Percentiles rank a stretch among this genome's conserved stretches.
Evolutionary conservation across 2,888 invertebrate genomes (phyloP).

Genomic region (Drosophila neotestacea): DNA sequence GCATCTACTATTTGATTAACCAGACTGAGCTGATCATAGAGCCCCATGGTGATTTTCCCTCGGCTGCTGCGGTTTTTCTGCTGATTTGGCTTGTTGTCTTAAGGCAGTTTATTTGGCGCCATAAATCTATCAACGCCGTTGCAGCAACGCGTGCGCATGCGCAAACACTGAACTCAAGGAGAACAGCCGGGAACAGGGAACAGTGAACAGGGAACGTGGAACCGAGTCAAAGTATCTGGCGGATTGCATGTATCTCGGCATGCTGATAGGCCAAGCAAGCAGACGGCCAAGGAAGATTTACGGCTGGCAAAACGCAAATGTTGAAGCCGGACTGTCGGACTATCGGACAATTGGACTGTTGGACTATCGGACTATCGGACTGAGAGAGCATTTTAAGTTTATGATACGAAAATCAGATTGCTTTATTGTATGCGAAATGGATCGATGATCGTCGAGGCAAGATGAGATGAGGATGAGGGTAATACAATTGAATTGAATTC

Average conservation of each 20-base stretch:
- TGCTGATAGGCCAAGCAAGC: slow-evolving; percentile 64
- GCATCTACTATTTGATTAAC: slow-evolving; percentile 72
- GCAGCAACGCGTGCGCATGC: slow-evolving; percentile 73
- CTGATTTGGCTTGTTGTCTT: slow-evolving; percentile 76
- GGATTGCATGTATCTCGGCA: slow-evolving; percentile 49
- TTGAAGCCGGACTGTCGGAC: slow-evolving; percentile 38
- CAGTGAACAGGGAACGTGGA: background rate
- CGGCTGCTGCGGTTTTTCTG: slow-evolving; percentile 19
- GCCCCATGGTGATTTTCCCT: slow-evolving; percentile 10
- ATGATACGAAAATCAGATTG: slow-evolving; percentile 79
- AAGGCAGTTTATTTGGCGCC: slow-evolving; percentile 84
- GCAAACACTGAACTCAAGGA: slow-evolving; percentile 58
- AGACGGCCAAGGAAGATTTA: slow-evolving; percentile 64
- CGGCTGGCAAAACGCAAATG: slow-evolving; percentile 69
- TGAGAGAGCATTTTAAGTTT: slow-evolving; percentile 69
- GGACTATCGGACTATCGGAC: slow-evolving; percentile 16
- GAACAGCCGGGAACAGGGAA: slow-evolving; percentile 1
- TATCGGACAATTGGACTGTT: background rate
- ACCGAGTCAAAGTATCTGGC: slow-evolving; percentile 33
- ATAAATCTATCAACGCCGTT: slow-evolving; percentile 82
- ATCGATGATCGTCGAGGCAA: slow-evolving; percentile 55
- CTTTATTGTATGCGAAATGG: slow-evolving; percentile 80
- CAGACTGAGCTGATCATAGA: slow-evolving; percentile 36
- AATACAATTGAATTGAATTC: slow-evolving; percentile 51
- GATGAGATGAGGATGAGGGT: slow-evolving; percentile 25